These are phyloP conservation scores for Tenrec ecaudatus DNA, from an alignment of 2,113 vertebrate genomes.

Conservation along the genomic window DNA sequence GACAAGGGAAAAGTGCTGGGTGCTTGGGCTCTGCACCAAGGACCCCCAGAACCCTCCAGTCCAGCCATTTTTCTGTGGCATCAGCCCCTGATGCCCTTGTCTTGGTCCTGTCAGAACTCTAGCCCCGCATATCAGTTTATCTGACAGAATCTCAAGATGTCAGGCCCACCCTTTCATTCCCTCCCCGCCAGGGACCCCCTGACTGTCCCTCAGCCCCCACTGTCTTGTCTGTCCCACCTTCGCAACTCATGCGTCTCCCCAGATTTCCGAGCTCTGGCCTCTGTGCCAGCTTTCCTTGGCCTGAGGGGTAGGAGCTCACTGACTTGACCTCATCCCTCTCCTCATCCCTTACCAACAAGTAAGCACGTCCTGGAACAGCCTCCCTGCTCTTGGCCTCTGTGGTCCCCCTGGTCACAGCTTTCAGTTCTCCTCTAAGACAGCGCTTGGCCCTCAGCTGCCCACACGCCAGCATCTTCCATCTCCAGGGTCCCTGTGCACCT, in stretches of 20 bases:
- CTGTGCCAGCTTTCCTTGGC: not conserved
- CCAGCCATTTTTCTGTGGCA: not conserved
- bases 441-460: not conserved
- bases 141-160: not conserved
- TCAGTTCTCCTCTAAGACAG: not conserved
- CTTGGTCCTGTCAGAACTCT: no score
- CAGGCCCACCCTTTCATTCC: not conserved
- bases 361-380: no score
- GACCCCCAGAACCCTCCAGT: no score
- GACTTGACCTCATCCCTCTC: no score
- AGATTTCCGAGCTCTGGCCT: not conserved
- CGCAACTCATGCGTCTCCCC: not conserved
- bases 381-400: not conserved
- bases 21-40: not conserved
- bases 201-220: not conserved
- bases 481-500: not conserved
- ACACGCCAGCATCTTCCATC: no score
- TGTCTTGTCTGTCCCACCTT: not conserved
- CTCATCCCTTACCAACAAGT: not conserved
- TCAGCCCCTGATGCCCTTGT: not conserved
- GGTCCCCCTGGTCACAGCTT: not conserved
- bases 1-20: not conserved
- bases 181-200: not conserved
- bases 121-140: not conserved
- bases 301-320: no score